Evolutionary conservation across 2,888 invertebrate species (phyloP).

Genomic region (Amiota mariae): DNA sequence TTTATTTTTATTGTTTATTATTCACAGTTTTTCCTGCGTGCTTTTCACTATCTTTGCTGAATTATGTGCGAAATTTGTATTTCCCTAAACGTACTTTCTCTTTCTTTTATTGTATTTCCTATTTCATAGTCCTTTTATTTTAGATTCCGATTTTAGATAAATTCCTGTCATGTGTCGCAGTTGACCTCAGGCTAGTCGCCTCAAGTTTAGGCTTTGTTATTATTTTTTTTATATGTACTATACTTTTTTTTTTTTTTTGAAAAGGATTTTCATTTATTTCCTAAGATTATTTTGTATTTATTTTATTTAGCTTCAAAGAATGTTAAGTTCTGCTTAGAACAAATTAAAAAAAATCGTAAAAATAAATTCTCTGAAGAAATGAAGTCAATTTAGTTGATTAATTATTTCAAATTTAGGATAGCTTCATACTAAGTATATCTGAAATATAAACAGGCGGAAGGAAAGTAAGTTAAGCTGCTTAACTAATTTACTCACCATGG

Average conservation of each 20-base stretch:
- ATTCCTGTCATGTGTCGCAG: conserved; percentile 47
- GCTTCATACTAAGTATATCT: neutral
- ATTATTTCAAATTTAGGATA: conserved; percentile 32
- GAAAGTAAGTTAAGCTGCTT: neutral
- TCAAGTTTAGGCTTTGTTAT: neutral
- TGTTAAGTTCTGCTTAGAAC: neutral
- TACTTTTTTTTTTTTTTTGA: neutral
- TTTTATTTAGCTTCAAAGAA: neutral
- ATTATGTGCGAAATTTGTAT: conserved; percentile 55
- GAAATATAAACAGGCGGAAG: neutral
- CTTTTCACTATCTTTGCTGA: conserved; percentile 48
- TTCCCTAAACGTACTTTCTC: conserved; percentile 5
- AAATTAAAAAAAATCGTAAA: neutral
- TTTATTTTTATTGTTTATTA: conserved; percentile 12
- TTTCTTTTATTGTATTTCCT: conserved; percentile 22
- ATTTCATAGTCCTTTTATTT: neutral
- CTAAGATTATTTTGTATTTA: conserved; percentile 44
- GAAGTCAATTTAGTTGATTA: neutral
- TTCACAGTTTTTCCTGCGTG: conserved; percentile 36
- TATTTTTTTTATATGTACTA: conserved; percentile 11
- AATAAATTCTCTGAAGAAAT: neutral
- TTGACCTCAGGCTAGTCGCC: conserved; percentile 17
- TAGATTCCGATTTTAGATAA: conserved; percentile 56
- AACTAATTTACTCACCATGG: neutral
- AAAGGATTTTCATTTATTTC: conserved; percentile 45